phyloP scores from a whole-genome alignment of 2,797 vertebrate genomes.

The Fundulus diaphanus region DNA sequence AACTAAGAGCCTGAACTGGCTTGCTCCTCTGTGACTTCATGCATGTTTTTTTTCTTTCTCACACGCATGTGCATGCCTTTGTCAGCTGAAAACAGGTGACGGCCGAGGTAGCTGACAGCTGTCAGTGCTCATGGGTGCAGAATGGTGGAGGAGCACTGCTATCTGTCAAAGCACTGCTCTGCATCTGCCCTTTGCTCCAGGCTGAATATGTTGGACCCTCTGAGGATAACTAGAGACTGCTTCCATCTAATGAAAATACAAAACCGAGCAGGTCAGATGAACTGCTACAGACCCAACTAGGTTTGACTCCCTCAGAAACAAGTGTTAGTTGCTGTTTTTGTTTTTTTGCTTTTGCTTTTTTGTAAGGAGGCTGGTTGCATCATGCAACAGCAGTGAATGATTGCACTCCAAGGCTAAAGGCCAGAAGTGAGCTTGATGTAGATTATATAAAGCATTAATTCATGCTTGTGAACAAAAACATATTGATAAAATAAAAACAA shows the following conservation, averaged over 20 bases:
- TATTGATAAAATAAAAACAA: conserved; percentile 16
- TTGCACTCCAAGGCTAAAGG: conserved; percentile 7
- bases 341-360: conserved; percentile 18
- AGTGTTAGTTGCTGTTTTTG: conserved; percentile 22
- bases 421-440: neutral
- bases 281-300: conserved; percentile 33
- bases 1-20: conserved; percentile 29
- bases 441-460: conserved; percentile 3
- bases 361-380: conserved; percentile 31
- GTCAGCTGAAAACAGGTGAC: conserved; percentile 59
- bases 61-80: conserved; percentile 23
- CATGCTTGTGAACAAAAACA: conserved; percentile 2
- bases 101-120: conserved; percentile 75
- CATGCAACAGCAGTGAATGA: conserved; percentile 18
- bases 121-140: conserved; percentile 60
- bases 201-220: conserved; percentile 32
- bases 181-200: conserved; percentile 44
- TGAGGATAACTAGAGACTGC: conserved; percentile 31
- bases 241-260: conserved; percentile 36
- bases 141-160: conserved; percentile 46
- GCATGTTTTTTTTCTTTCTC: conserved; percentile 1
- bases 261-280: conserved; percentile 8
- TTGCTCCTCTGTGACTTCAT: conserved; percentile 26
- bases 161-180: conserved; percentile 62
- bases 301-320: conserved; percentile 18